Evolutionary conservation across 2,888 invertebrate genomes (phyloP).

Genomic region (Drosophila tanythrix): DNA sequence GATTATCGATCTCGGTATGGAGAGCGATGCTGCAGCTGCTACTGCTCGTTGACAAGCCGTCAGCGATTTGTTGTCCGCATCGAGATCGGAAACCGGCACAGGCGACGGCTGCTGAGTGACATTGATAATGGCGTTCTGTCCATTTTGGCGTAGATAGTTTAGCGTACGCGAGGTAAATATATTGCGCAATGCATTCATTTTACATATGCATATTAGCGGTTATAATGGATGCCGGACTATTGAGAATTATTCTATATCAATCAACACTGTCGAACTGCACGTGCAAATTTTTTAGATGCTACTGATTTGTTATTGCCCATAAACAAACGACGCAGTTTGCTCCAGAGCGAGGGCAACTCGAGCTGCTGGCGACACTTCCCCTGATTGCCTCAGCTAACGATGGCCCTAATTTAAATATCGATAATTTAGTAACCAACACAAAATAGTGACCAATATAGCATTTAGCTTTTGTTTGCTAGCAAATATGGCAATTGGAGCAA

Average conservation of each 20-base stretch:
- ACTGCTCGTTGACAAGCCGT: slow-evolving; percentile 43
- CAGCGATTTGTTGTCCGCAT: slow-evolving; percentile 46
- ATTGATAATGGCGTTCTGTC: slow-evolving; percentile 82
- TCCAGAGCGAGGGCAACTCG: slow-evolving; percentile 6
- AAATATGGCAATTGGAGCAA: neutral
- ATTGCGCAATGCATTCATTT: slow-evolving; percentile 83
- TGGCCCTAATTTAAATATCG: slow-evolving; percentile 13
- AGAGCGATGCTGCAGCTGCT: slow-evolving; percentile 47
- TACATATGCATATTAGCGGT: slow-evolving; percentile 57
- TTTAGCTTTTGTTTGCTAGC: neutral
- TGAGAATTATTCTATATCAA: slow-evolving; percentile 6
- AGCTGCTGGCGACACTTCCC: slow-evolving; percentile 6
- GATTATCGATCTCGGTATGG: slow-evolving; percentile 78
- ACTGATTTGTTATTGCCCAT: slow-evolving; percentile 26
- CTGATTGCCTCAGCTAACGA: neutral
- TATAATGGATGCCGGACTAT: slow-evolving; percentile 15
- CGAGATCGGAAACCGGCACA: slow-evolving; percentile 49
- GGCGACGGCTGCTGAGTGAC: slow-evolving; percentile 68
- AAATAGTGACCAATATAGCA: neutral
- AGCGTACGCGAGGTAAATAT: slow-evolving; percentile 79
- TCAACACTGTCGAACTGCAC: slow-evolving; percentile 23
- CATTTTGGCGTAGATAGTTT: slow-evolving; percentile 79
- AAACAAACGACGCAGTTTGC: slow-evolving; percentile 26
- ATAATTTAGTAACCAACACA: slow-evolving; percentile 1
- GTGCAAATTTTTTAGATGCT: slow-evolving; percentile 19